Evolutionary conservation across 2,888 invertebrate species (phyloP).

Genomic region (Acronicta psi): DNA sequence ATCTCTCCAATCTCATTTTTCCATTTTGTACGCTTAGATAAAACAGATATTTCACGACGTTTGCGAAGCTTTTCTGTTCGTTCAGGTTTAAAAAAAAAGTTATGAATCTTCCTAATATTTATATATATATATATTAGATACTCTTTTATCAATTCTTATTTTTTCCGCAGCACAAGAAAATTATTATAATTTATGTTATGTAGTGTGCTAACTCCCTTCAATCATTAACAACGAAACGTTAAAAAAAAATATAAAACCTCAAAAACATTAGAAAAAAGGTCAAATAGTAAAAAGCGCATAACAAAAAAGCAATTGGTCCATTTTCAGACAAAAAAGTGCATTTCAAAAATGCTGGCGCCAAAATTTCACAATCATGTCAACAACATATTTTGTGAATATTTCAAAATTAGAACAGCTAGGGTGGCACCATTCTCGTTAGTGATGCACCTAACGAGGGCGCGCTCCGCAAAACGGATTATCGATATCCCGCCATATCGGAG

Average conservation of each 20-base stretch:
- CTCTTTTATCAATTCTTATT: too few species aligned
- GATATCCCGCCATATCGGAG: conserved; percentile 57
- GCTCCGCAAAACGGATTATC: conserved; percentile 60
- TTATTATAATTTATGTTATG: too few species aligned
- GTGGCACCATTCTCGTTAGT: conserved; percentile 56
- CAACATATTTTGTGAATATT: conserved; percentile 50
- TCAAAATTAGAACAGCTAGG: conserved; percentile 57
- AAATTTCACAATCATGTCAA: conserved; percentile 9
- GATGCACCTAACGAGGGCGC: conserved; percentile 62
- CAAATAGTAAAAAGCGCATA: not conserved
- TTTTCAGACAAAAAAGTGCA: conserved; percentile 4
- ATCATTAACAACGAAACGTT: too few species aligned
- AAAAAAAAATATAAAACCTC: too few species aligned
- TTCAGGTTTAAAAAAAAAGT: too few species aligned
- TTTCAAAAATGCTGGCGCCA: not conserved
- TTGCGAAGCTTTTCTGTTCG: not conserved
- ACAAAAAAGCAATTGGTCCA: not conserved
- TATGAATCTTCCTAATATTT: too few species aligned
- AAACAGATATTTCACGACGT: conserved; percentile 25
- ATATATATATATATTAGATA: too few species aligned
- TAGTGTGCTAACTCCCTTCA: too few species aligned
- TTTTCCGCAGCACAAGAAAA: too few species aligned
- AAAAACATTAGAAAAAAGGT: too few species aligned
- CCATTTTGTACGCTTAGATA: conserved; percentile 20
- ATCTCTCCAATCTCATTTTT: conserved; percentile 47